Percentiles rank a stretch among this genome's conserved stretches.
These are phyloP conservation scores for Lethenteron camtschaticum DNA, from an alignment of 2,113 vertebrate genomes.

Conservation along the genomic window DNA sequence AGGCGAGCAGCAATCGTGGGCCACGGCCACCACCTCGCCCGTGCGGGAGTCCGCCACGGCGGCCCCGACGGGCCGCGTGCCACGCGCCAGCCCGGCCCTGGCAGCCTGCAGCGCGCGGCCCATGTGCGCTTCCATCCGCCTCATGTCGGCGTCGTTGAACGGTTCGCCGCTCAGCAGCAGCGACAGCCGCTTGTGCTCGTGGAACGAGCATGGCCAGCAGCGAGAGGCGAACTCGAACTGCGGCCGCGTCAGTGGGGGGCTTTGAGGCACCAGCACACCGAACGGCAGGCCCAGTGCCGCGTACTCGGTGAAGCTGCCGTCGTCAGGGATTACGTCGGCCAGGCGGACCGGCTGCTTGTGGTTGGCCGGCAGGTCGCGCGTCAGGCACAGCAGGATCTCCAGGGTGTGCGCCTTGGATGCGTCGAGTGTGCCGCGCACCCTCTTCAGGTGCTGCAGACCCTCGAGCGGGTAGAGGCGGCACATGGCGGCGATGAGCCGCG, in stretches of 20 bases:
- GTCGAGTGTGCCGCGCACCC: slow-evolving; percentile 28
- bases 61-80: slow-evolving; percentile 32
- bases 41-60: slow-evolving; percentile 29
- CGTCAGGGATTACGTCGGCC: slow-evolving; percentile 19
- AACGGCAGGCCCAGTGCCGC: slow-evolving; percentile 36
- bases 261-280: slow-evolving; percentile 28
- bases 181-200: slow-evolving; percentile 30
- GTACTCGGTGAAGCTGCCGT: slow-evolving; percentile 11
- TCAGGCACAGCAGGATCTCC: slow-evolving; percentile 40
- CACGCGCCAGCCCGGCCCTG: slow-evolving; percentile 12
- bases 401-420: slow-evolving; percentile 17
- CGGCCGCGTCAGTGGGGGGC: slow-evolving; percentile 31
- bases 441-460: slow-evolving; percentile 36
- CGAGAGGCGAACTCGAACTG: slow-evolving; percentile 39
- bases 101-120: slow-evolving; percentile 27
- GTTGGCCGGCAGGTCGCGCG: slow-evolving; percentile 11
- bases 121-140: slow-evolving; percentile 36
- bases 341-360: slow-evolving; percentile 6
- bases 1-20: slow-evolving; percentile 28
- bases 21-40: slow-evolving; percentile 26
- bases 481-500: slow-evolving; percentile 33
- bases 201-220: slow-evolving; percentile 53
- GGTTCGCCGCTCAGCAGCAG: slow-evolving; percentile 26
- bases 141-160: slow-evolving; percentile 24
- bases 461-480: slow-evolving; percentile 22